Percentiles rank a stretch among this genome's conserved stretches.
These are phyloP conservation scores for Hyphantria cunea DNA, from an alignment of 1,140 invertebrate species.

Conservation along the genomic window DNA sequence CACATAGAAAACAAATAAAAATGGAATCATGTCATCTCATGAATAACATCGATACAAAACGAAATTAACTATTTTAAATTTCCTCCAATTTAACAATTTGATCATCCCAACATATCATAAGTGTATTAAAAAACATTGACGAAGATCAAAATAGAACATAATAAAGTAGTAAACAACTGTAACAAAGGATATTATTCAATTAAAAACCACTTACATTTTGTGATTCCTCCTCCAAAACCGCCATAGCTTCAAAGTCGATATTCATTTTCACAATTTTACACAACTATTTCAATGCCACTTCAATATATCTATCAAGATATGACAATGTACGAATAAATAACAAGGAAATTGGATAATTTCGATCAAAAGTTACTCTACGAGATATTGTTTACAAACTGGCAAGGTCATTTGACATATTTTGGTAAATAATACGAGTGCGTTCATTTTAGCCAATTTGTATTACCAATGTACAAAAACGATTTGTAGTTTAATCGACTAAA, in stretches of 20 bases:
- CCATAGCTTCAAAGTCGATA: constrained; percentile 75
- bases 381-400: constrained; percentile 79
- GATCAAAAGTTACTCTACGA: constrained; percentile 43
- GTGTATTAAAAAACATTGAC: constrained; percentile 5
- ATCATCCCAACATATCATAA: background rate
- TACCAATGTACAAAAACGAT: background rate
- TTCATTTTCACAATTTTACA: constrained; percentile 57
- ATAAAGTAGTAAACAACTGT: constrained; percentile 32
- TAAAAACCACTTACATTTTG: constrained; percentile 62
- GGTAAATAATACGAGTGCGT: constrained; percentile 51
- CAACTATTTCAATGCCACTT: background rate
- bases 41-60: constrained; percentile 26
- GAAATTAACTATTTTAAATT: constrained; percentile 23
- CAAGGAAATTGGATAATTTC: constrained; percentile 49
- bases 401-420: constrained; percentile 80
- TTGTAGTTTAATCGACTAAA: constrained; percentile 19
- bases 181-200: constrained; percentile 54
- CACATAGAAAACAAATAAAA: constrained; percentile 33
- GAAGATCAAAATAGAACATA: constrained; percentile 20
- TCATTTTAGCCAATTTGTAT: constrained; percentile 14
- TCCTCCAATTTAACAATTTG: background rate
- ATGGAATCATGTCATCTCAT: constrained; percentile 39
- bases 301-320: constrained; percentile 1
- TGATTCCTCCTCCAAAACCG: constrained; percentile 74
- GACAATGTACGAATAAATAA: constrained; percentile 36